Evolutionary conservation across 2,797 vertebrate species (phyloP).

Genomic region (Eremophila alpestris): DNA sequence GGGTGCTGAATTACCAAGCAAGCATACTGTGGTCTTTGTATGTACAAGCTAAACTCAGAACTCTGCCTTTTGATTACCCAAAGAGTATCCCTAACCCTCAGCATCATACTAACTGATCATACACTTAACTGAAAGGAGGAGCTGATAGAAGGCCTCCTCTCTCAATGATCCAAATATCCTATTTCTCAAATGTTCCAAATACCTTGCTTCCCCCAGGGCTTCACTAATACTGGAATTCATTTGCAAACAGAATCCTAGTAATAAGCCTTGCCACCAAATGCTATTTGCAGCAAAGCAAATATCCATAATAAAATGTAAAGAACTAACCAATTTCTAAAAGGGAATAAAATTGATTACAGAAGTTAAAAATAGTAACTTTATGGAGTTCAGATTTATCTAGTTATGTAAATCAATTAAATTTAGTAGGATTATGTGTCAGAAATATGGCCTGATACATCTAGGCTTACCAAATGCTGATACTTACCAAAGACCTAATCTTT

Average conservation of each 20-base stretch:
- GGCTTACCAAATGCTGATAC: neutral
- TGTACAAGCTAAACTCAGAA: neutral
- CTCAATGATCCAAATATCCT: neutral
- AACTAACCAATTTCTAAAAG: slow-evolving; percentile 3
- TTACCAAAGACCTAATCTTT: neutral
- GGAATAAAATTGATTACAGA: neutral
- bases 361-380: slow-evolving; percentile 8
- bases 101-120: neutral
- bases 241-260: neutral
- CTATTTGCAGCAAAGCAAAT: slow-evolving; percentile 19
- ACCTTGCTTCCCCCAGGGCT: neutral
- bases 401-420: slow-evolving; percentile 38
- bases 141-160: neutral
- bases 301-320: neutral
- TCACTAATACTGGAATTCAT: slow-evolving; percentile 7
- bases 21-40: neutral
- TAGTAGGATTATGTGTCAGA: slow-evolving; percentile 4
- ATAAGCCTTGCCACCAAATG: neutral
- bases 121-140: neutral
- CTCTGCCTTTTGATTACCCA: neutral
- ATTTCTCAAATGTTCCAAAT: neutral
- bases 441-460: neutral
- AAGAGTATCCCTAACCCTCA: neutral
- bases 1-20: neutral
- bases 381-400: neutral